Evolutionary conservation across 2,888 invertebrate species (phyloP).

Genomic region (Therioaphis trifolii): DNA sequence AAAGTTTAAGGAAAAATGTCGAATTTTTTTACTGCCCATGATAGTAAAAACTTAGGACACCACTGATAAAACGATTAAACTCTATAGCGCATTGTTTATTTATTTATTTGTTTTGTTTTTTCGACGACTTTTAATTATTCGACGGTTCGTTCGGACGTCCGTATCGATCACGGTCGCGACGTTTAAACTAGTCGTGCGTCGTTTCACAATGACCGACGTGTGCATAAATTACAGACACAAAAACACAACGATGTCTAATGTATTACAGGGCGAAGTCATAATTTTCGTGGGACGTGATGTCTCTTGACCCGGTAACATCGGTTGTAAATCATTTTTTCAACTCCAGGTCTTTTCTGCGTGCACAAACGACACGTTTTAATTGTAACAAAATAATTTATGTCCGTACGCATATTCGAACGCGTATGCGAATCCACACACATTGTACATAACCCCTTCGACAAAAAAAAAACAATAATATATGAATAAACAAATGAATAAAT

Average conservation of each 20-base stretch:
- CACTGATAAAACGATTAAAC: too few species aligned
- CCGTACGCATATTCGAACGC: neutral
- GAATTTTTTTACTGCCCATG: too few species aligned
- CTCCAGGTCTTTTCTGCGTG: neutral
- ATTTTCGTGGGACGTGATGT: slow-evolving; percentile 31
- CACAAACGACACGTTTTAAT: neutral
- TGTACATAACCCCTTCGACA: too few species aligned
- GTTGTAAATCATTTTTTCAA: slow-evolving; percentile 28
- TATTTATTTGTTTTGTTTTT: too few species aligned
- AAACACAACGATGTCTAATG: neutral
- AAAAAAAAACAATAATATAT: neutral
- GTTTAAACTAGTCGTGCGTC: neutral
- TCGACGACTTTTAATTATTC: neutral
- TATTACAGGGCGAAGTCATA: slow-evolving; percentile 17
- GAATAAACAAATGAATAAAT: too few species aligned
- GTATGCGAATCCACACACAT: too few species aligned
- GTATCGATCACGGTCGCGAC: neutral
- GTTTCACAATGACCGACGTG: neutral
- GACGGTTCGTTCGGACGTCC: neutral
- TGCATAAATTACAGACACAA: slow-evolving; percentile 8
- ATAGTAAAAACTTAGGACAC: too few species aligned
- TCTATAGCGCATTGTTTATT: too few species aligned
- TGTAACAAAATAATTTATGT: neutral
- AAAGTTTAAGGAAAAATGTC: too few species aligned
- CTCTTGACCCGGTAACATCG: slow-evolving; percentile 14